phyloP scores from a whole-genome alignment of 2,797 vertebrate genomes.

The Mastacembelus armatus region DNA sequence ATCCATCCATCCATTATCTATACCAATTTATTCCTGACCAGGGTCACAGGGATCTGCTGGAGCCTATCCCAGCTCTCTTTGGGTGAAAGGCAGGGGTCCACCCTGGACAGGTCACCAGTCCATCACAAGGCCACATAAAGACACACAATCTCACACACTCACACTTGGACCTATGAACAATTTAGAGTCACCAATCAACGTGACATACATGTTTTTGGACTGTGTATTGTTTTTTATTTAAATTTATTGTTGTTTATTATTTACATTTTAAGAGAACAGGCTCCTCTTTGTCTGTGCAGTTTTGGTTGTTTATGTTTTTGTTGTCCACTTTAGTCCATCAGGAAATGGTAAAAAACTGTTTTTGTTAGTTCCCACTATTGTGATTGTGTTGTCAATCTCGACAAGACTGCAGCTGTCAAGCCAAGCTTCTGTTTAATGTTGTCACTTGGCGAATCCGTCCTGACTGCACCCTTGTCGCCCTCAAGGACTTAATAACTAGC shows the following conservation, averaged over 20 bases:
- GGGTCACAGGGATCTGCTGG: too few relatives aligned
- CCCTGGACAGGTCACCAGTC: too few relatives aligned
- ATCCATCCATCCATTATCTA: too few relatives aligned
- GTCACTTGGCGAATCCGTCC: constrained; percentile 64
- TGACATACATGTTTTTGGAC: too few relatives aligned
- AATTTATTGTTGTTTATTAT: constrained; percentile 11
- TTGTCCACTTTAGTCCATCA: constrained; percentile 12
- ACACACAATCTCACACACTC: too few relatives aligned
- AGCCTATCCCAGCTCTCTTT: too few relatives aligned
- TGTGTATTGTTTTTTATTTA: too few relatives aligned
- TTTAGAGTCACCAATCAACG: too few relatives aligned
- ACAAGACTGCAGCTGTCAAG: constrained; percentile 64
- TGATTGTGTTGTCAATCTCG: constrained; percentile 71
- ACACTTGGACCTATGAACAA: too few relatives aligned
- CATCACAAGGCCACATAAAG: too few relatives aligned
- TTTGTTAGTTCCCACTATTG: constrained; percentile 31
- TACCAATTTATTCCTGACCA: too few relatives aligned
- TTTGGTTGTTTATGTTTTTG: constrained; percentile 12
- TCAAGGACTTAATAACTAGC: constrained; percentile 67
- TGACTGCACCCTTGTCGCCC: constrained; percentile 44
- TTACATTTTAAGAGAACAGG: background rate
- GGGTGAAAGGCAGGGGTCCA: too few relatives aligned
- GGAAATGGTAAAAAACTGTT: constrained; percentile 28
- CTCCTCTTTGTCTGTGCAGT: constrained; percentile 1
- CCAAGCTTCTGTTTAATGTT: constrained; percentile 52